Conservation (phyloP, 1,140 invertebrate genomes). For the Drosophila mojavensis region DNA sequence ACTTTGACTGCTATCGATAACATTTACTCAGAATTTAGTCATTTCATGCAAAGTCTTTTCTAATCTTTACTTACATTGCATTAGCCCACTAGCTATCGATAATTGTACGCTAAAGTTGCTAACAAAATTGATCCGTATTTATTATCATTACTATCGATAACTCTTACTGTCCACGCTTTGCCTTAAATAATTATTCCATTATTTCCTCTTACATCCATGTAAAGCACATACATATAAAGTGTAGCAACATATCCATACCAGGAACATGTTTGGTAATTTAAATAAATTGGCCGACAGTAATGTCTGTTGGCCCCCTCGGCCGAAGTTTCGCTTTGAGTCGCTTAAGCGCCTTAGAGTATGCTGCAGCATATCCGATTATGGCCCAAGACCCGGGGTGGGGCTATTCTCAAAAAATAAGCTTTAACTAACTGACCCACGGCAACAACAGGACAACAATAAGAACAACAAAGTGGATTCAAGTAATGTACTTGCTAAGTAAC, state of each 20-base stretch:
- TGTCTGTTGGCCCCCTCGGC: background rate
- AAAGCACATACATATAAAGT: no score
- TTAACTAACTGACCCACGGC: constrained; percentile 29
- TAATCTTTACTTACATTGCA: no score
- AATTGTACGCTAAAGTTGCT: no score
- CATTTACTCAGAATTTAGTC: no score
- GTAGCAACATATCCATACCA: background rate
- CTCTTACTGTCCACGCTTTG: no score
- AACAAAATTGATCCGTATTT: no score
- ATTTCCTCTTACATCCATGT: no score
- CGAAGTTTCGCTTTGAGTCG: background rate
- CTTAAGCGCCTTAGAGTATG: constrained; percentile 28
- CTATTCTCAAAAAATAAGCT: constrained; percentile 1
- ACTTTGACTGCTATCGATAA: no score
- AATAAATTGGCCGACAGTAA: background rate
- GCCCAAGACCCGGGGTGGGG: constrained; percentile 8
- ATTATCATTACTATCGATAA: no score
- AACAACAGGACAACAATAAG: constrained; percentile 1
- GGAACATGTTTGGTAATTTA: background rate
- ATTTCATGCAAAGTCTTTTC: no score
- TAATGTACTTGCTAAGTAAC: constrained; percentile 46
- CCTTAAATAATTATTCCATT: no score
- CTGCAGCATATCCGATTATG: constrained; percentile 24
- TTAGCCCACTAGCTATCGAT: no score
- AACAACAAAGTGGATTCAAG: background rate